Percentiles rank a stretch among this genome's conserved stretches.
These are phyloP conservation scores for Hypotaenidia okinawae DNA, from an alignment of 2,797 vertebrate genomes.

Conservation along the genomic window DNA sequence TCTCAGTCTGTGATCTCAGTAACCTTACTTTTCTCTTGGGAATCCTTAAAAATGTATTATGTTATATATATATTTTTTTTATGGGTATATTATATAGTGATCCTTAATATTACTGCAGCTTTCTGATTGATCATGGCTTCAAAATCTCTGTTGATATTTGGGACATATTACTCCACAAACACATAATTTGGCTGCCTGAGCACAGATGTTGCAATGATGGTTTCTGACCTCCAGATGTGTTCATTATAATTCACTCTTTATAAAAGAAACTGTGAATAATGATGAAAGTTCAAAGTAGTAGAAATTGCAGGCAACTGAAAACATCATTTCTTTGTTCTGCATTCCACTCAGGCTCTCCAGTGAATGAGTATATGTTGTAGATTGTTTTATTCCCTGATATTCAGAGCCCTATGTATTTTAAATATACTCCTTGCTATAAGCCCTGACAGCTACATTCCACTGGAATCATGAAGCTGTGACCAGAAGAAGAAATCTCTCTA, in stretches of 20 bases:
- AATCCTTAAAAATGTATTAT: not conserved
- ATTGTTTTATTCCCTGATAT: slow-evolving; percentile 54
- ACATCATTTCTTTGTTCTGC: slow-evolving; percentile 4
- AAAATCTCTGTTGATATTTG: not conserved
- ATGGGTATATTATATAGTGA: not conserved
- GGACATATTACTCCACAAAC: not conserved
- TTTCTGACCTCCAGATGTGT: slow-evolving; percentile 23
- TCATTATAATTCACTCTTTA: slow-evolving; percentile 20
- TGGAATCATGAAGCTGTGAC: slow-evolving; percentile 59
- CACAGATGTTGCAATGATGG: not conserved
- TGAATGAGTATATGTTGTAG: slow-evolving; percentile 41
- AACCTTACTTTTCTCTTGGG: not conserved
- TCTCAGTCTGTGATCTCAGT: not conserved
- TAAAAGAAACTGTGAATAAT: slow-evolving; percentile 28
- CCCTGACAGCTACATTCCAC: slow-evolving; percentile 62
- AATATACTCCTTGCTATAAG: slow-evolving; percentile 59
- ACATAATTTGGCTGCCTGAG: not conserved
- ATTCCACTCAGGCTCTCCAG: slow-evolving; percentile 30
- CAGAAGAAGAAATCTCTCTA: slow-evolving; percentile 51
- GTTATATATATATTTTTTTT: not conserved
- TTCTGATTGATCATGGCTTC: slow-evolving; percentile 16
- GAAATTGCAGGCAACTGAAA: slow-evolving; percentile 30
- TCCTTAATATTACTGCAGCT: not conserved
- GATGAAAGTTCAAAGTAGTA: slow-evolving; percentile 19
- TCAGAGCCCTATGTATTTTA: slow-evolving; percentile 49